Percentiles rank a stretch among this genome's conserved stretches.
Evolutionary conservation across 2,888 invertebrate genomes (phyloP).

Genomic region (Himalopsyche japonica): DNA sequence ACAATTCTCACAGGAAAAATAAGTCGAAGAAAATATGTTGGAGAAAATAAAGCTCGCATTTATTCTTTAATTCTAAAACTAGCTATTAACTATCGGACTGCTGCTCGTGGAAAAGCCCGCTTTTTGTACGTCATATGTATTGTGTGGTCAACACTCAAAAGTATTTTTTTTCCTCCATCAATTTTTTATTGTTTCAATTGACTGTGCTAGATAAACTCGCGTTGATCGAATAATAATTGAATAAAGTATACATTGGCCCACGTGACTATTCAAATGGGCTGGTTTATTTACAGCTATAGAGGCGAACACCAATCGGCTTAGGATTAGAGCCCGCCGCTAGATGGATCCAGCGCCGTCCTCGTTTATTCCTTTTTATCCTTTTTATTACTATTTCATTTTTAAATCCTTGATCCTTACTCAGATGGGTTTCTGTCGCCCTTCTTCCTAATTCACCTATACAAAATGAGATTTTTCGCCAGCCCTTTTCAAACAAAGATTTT

Average conservation of each 20-base stretch:
- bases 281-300: constrained; percentile 38
- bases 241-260: neutral
- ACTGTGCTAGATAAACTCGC: no score
- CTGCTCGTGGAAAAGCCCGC: no score
- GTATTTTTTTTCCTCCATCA: no score
- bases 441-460: neutral
- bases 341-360: constrained; percentile 33
- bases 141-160: no score
- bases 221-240: neutral
- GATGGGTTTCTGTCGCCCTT: constrained; percentile 16
- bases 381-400: constrained; percentile 41
- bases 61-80: no score
- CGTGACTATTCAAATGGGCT: constrained; percentile 30
- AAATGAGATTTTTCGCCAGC: neutral
- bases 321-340: constrained; percentile 37
- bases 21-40: no score
- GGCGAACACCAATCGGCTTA: constrained; percentile 39
- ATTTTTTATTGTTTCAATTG: no score
- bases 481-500: no score
- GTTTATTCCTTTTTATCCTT: constrained; percentile 30
- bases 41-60: no score
- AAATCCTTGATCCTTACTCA: constrained; percentile 39
- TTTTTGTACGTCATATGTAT: no score
- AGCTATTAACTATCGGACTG: no score
- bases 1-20: no score